Conservation (phyloP, 2,113 vertebrate genomes). For the Eira barbara region DNA sequence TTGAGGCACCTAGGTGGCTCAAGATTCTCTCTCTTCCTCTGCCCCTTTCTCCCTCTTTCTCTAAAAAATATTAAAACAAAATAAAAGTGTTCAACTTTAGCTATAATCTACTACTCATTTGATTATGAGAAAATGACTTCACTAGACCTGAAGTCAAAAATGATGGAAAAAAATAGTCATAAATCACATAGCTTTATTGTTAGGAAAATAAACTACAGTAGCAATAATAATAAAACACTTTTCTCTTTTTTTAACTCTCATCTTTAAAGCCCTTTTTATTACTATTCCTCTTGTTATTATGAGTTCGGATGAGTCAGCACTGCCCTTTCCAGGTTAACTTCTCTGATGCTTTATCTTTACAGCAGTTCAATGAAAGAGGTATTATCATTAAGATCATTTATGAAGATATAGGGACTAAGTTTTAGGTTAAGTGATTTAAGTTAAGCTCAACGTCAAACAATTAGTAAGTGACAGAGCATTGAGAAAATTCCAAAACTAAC, state of each 20-base stretch:
- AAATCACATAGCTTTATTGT: background rate
- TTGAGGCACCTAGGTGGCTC: background rate
- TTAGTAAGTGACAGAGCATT: background rate
- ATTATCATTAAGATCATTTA: background rate
- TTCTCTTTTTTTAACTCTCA: background rate
- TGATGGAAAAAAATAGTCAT: background rate
- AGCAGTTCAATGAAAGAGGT: background rate
- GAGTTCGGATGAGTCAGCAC: background rate
- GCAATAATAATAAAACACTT: background rate
- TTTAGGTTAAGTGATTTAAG: background rate
- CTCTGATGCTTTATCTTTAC: background rate
- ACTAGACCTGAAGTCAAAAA: background rate
- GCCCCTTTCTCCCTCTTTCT: background rate
- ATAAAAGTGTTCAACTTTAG: background rate
- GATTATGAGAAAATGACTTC: background rate
- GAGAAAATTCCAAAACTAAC: background rate
- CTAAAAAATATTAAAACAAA: background rate
- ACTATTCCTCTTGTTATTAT: background rate
- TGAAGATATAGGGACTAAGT: background rate
- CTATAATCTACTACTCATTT: background rate
- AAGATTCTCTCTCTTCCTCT: background rate
- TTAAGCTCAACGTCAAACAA: background rate
- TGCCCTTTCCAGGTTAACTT: background rate
- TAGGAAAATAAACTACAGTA: conserved; percentile 6
- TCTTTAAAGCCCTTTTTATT: background rate